Percentiles rank a stretch among this genome's conserved stretches.
Evolutionary conservation across 1,140 invertebrate species (phyloP).

Genomic region (Euschistus heros): DNA sequence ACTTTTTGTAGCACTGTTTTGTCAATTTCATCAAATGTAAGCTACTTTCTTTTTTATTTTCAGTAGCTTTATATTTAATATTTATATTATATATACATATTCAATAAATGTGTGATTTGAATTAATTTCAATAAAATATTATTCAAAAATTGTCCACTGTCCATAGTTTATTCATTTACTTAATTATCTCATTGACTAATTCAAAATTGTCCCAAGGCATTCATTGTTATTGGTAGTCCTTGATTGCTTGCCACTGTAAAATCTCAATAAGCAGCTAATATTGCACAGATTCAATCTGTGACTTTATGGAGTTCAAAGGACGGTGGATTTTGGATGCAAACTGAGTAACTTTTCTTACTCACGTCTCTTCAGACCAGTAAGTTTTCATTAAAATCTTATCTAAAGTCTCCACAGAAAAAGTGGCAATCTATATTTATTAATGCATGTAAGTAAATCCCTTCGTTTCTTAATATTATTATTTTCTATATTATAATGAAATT

Average conservation of each 20-base stretch:
- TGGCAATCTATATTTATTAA: slow-evolving; percentile 27
- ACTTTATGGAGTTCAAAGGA: slow-evolving; percentile 6
- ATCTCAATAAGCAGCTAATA: slow-evolving; percentile 1
- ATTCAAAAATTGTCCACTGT: slow-evolving; percentile 18
- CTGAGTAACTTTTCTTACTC: slow-evolving; percentile 6
- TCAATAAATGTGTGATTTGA: slow-evolving; percentile 13
- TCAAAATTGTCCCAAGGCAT: slow-evolving; percentile 15
- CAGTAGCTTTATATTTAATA: slow-evolving; percentile 12
- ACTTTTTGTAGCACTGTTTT: slow-evolving; percentile 6
- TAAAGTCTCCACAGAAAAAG: slow-evolving; percentile 9
- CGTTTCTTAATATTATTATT: background rate
- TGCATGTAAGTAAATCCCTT: slow-evolving; percentile 26
- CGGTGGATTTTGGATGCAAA: slow-evolving; percentile 16
- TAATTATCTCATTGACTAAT: slow-evolving; percentile 5
- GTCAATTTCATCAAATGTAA: background rate
- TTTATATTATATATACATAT: background rate
- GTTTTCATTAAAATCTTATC: slow-evolving; percentile 5
- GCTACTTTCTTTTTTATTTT: slow-evolving; percentile 13
- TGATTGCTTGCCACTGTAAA: slow-evolving; percentile 4
- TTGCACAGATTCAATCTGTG: slow-evolving; percentile 14
- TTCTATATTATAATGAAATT: background rate
- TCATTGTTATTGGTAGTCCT: slow-evolving; percentile 7
- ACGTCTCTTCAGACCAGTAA: slow-evolving; percentile 11
- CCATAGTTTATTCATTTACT: slow-evolving; percentile 7
- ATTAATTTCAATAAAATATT: slow-evolving; percentile 14